Percentiles rank a stretch among this genome's conserved stretches.
Evolutionary conservation across 2,888 invertebrate species (phyloP).

Genomic region (Clostera curtula): DNA sequence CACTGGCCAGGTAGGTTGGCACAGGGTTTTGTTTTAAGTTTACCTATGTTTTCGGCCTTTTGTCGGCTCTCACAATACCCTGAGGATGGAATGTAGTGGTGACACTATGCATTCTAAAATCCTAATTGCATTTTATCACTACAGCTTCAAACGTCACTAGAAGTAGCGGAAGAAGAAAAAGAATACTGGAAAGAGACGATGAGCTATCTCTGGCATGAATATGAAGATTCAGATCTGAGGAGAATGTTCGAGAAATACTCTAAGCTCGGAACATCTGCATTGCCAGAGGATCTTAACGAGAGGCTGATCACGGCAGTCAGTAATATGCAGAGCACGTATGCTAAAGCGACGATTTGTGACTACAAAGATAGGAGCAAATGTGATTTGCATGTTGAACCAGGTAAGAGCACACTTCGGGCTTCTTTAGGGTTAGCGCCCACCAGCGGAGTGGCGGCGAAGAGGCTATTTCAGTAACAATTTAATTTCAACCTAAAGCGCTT

Average conservation of each 20-base stretch:
- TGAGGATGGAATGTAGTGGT: too few relatives aligned
- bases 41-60: too few relatives aligned
- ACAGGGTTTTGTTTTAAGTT: too few relatives aligned
- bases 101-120: too few relatives aligned
- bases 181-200: constrained; percentile 79
- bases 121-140: constrained; percentile 16
- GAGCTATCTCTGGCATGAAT: constrained; percentile 82
- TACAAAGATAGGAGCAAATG: constrained; percentile 78
- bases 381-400: constrained; percentile 83
- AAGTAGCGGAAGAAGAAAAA: constrained; percentile 73
- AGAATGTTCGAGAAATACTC: constrained; percentile 85
- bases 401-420: too few relatives aligned
- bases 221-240: constrained; percentile 78
- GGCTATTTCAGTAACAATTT: too few relatives aligned
- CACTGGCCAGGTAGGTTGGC: too few relatives aligned
- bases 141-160: constrained; percentile 48
- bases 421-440: too few relatives aligned
- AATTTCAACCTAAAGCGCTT: too few relatives aligned
- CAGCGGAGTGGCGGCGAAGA: too few relatives aligned
- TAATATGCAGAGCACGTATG: constrained; percentile 84
- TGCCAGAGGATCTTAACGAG: constrained; percentile 80
- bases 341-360: constrained; percentile 85
- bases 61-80: too few relatives aligned
- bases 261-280: constrained; percentile 81
- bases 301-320: constrained; percentile 76